A percentile compares a stretch with the other conserved stretches of the same genome.
Conservation (phyloP, 2,888 invertebrate genomes). For the Orthosia incerta region DNA sequence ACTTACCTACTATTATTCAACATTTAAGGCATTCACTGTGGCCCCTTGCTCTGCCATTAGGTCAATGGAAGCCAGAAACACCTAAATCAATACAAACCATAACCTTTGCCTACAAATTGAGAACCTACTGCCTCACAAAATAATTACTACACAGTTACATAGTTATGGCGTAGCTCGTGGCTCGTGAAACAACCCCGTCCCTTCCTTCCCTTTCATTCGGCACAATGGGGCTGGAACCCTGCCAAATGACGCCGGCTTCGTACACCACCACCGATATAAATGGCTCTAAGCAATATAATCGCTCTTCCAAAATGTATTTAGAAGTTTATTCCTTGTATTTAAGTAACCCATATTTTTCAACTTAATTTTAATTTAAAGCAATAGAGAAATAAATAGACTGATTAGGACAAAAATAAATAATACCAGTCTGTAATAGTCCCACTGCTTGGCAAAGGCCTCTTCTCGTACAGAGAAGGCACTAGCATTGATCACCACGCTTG, state of each 20-base stretch:
- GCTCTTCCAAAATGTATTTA: conserved; percentile 35
- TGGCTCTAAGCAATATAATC: conserved; percentile 52
- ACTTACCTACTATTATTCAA: too few relatives aligned
- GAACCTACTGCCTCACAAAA: conserved; percentile 49
- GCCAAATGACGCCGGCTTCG: conserved; percentile 63
- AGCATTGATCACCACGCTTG: too few relatives aligned
- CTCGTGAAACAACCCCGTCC: conserved; percentile 45
- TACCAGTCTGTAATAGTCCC: too few relatives aligned
- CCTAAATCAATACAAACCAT: conserved; percentile 36
- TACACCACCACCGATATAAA: conserved; percentile 42
- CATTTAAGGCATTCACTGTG: too few relatives aligned
- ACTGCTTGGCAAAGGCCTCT: too few relatives aligned
- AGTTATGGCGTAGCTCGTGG: conserved; percentile 44
- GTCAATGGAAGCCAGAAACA: background rate
- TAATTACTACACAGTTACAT: conserved; percentile 53
- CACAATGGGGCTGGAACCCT: conserved; percentile 64
- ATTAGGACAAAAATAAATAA: too few relatives aligned
- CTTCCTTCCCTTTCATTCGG: conserved; percentile 57
- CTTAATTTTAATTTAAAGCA: background rate
- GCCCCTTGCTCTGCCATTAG: too few relatives aligned
- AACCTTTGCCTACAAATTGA: conserved; percentile 22
- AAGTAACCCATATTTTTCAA: background rate
- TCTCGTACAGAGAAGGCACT: too few relatives aligned
- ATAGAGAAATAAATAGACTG: background rate
- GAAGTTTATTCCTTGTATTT: conserved; percentile 19